Conservation (phyloP, 2,797 vertebrate species). For the Sarcophilus harrisii region DNA sequence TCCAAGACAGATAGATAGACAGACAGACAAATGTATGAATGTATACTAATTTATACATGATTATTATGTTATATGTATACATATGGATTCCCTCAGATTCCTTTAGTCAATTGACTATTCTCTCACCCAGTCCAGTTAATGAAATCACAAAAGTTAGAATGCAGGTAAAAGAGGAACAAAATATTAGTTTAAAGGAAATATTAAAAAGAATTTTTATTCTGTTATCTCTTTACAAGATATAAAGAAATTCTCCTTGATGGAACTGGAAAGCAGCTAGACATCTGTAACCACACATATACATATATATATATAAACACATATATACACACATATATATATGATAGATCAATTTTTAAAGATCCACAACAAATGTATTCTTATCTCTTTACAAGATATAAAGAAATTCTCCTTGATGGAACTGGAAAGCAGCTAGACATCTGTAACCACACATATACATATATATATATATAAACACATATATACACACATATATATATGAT, state of each 20-base stretch:
- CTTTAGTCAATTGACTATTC: not conserved
- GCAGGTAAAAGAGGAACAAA: not conserved
- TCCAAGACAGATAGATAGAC: not conserved
- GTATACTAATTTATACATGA: not conserved
- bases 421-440: not conserved
- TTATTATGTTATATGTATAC: not conserved
- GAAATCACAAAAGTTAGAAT: not conserved
- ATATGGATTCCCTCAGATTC: not conserved
- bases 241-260: not conserved
- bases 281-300: not conserved
- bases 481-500: too few species aligned
- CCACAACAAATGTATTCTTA: too few species aligned
- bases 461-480: too few species aligned
- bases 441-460: not conserved
- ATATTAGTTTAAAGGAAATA: not conserved
- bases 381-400: not conserved
- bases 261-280: not conserved
- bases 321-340: too few species aligned
- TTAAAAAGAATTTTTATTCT: not conserved
- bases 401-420: not conserved
- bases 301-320: too few species aligned
- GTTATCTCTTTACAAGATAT: not conserved
- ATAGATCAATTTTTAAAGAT: too few species aligned
- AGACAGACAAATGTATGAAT: not conserved
- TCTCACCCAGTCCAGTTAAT: not conserved